Conservation (phyloP, 2,888 invertebrate genomes). For the Platycnemis pennipes region DNA sequence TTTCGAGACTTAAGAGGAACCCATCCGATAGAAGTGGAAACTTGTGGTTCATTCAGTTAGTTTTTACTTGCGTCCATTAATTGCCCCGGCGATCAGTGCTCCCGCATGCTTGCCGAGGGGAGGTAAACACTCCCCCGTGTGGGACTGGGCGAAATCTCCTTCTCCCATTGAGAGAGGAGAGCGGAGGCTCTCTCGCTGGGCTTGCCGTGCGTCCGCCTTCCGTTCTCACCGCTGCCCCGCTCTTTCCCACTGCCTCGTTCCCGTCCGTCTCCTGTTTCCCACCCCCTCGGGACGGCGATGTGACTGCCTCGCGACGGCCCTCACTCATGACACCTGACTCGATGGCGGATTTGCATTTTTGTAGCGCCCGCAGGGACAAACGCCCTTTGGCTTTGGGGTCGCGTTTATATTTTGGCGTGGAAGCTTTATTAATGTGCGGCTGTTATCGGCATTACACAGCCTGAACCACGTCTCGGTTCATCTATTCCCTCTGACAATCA, state of each 20-base stretch:
- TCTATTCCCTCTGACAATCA: neutral
- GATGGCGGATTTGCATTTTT: neutral
- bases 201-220: neutral
- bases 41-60: neutral
- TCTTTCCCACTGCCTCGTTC: neutral
- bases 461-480: neutral
- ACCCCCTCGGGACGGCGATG: neutral
- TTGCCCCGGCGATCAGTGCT: neutral
- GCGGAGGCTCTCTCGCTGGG: neutral
- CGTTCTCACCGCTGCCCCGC: neutral
- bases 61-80: neutral
- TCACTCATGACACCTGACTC: slow-evolving; percentile 31
- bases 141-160: neutral
- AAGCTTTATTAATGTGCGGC: neutral
- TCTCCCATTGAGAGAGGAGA: neutral
- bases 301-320: neutral
- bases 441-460: neutral
- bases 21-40: neutral
- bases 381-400: neutral
- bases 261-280: neutral
- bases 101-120: neutral
- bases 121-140: neutral
- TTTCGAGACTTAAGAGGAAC: neutral
- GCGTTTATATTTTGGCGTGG: neutral
- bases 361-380: neutral